These are phyloP conservation scores for Neotoma lepida DNA, from an alignment of 2,113 vertebrate species.

Conservation along the genomic window DNA sequence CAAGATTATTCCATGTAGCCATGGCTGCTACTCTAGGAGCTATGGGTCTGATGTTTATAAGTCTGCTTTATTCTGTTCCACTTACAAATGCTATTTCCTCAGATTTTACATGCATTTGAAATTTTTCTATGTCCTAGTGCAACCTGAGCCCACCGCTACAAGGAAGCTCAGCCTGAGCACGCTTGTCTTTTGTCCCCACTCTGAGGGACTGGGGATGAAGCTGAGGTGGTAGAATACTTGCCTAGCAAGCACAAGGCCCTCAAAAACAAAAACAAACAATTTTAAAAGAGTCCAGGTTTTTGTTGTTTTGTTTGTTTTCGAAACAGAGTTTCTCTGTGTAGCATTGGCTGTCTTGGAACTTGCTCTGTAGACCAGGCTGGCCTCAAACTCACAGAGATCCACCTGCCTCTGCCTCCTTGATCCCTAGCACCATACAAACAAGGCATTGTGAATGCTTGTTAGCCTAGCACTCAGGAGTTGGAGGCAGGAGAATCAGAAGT, in stretches of 20 bases:
- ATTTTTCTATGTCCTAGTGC: not conserved
- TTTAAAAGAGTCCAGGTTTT: too few relatives aligned
- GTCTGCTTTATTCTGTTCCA: not conserved
- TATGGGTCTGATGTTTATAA: not conserved
- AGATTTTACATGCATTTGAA: not conserved
- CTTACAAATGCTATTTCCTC: not conserved
- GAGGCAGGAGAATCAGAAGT: too few relatives aligned
- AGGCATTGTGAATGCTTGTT: too few relatives aligned
- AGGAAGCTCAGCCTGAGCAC: not conserved
- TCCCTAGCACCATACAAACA: too few relatives aligned
- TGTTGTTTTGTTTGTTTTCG: too few relatives aligned
- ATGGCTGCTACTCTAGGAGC: not conserved
- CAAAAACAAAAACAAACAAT: too few relatives aligned
- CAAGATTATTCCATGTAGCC: not conserved
- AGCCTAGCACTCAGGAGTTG: too few relatives aligned
- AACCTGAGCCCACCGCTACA: not conserved
- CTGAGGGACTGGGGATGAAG: not conserved
- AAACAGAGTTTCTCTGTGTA: too few relatives aligned
- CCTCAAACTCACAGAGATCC: too few relatives aligned
- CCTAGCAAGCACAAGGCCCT: not conserved
- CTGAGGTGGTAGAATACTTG: not conserved
- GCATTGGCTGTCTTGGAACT: too few relatives aligned
- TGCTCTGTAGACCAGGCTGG: too few relatives aligned
- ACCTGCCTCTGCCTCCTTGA: too few relatives aligned
- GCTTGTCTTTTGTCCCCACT: not conserved